These are phyloP conservation scores for Euborellia annulipes DNA, from an alignment of 1,140 invertebrate species.

Conservation along the genomic window DNA sequence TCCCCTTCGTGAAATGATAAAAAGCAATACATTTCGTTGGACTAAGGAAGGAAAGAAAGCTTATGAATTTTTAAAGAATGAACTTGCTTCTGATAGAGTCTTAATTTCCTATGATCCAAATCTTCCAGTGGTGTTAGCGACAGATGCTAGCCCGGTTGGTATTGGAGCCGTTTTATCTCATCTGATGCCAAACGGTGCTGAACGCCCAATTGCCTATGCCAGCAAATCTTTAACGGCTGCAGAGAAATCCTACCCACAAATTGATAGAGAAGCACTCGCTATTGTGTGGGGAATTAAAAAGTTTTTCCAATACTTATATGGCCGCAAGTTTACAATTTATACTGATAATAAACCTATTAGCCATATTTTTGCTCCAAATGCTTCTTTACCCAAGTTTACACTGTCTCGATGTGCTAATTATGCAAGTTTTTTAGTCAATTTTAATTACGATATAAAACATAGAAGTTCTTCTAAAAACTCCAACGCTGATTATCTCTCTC, in stretches of 20 bases:
- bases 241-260: constrained; percentile 31
- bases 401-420: constrained; percentile 23
- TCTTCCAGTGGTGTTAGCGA: constrained; percentile 31
- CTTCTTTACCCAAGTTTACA: constrained; percentile 20
- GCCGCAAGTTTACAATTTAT: constrained; percentile 29
- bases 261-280: constrained; percentile 35
- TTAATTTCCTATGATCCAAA: no score
- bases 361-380: constrained; percentile 26
- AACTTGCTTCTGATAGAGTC: no score
- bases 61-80: no score
- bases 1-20: no score
- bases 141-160: constrained; percentile 23
- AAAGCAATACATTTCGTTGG: no score
- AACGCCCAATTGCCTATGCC: constrained; percentile 27
- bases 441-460: constrained; percentile 23
- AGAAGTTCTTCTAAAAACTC: constrained; percentile 15
- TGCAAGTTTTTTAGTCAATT: constrained; percentile 23
- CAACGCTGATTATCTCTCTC: constrained; percentile 20
- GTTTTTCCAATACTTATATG: constrained; percentile 35
- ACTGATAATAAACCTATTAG: constrained; percentile 34
- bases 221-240: constrained; percentile 26
- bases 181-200: constrained; percentile 17
- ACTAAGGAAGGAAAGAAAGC: no score
- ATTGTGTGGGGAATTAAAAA: constrained; percentile 34
- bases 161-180: constrained; percentile 16